These are phyloP conservation scores for Boulengeromyrus knoepffleri DNA, from an alignment of 2,113 vertebrate genomes.

Conservation along the genomic window DNA sequence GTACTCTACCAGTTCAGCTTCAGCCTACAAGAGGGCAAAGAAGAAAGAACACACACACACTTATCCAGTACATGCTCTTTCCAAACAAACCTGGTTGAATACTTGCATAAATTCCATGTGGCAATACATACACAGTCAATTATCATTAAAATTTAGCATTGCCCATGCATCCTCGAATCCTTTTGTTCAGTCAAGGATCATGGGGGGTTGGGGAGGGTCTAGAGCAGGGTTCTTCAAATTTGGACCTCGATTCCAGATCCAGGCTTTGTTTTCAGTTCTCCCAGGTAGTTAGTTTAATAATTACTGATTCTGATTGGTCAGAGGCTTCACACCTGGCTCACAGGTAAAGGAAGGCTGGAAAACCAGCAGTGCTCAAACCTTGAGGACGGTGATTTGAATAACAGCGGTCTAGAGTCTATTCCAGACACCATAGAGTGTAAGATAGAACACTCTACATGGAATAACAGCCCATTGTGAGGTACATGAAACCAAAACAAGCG, in stretches of 20 bases:
- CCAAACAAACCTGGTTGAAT: background rate
- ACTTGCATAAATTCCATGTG: background rate
- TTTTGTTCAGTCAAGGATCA: background rate
- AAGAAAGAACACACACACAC: background rate
- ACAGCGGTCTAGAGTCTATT: background rate
- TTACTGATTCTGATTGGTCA: too few species aligned
- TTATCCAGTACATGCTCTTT: background rate
- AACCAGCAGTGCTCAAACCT: too few species aligned
- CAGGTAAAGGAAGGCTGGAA: too few species aligned
- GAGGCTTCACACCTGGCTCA: too few species aligned
- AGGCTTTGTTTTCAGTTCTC: too few species aligned
- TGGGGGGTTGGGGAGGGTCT: too few species aligned
- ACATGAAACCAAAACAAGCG: background rate
- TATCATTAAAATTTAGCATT: background rate
- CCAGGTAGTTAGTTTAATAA: too few species aligned
- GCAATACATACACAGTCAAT: background rate
- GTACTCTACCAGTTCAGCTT: conserved; percentile 76
- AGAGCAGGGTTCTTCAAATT: too few species aligned
- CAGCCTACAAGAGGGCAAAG: conserved; percentile 53
- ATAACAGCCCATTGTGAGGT: background rate
- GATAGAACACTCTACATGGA: background rate
- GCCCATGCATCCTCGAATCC: background rate
- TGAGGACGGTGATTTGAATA: too few species aligned
- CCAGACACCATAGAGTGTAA: background rate
- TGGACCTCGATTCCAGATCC: too few species aligned